Evolutionary conservation across 2,888 invertebrate species (phyloP).

Genomic region (Osmoderma eremita): DNA sequence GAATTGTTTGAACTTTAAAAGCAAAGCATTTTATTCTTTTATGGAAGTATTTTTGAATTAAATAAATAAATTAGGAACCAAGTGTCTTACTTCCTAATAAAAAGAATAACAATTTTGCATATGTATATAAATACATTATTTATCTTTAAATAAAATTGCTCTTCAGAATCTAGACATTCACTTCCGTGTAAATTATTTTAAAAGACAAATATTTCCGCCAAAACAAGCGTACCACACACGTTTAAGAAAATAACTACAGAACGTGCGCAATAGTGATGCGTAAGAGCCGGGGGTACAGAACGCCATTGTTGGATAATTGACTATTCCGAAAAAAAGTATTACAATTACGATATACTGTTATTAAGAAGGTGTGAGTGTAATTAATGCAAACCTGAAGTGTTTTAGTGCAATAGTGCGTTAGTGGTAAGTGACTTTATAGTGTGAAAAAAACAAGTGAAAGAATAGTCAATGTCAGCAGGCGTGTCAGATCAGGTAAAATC

Average conservation of each 20-base stretch:
- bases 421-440: conserved; percentile 56
- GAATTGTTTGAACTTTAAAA: too few species aligned
- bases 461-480: conserved; percentile 90
- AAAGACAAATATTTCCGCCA: conserved; percentile 33
- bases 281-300: conserved; percentile 54
- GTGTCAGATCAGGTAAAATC: conserved; percentile 86
- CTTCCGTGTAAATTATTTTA: conserved; percentile 14
- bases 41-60: too few species aligned
- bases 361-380: conserved; percentile 43
- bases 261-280: conserved; percentile 45
- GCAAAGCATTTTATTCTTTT: too few species aligned
- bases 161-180: background rate
- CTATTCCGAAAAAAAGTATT: conserved; percentile 53
- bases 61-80: too few species aligned
- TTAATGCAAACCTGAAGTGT: conserved; percentile 52
- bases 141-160: too few species aligned
- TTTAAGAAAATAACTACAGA: conserved; percentile 27
- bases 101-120: too few species aligned
- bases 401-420: conserved; percentile 58
- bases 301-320: conserved; percentile 64
- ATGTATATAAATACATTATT: too few species aligned
- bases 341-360: conserved; percentile 27
- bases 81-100: too few species aligned
- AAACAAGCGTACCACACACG: conserved; percentile 26
- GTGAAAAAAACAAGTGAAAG: conserved; percentile 67